Evolutionary conservation across 2,888 invertebrate species (phyloP).

Genomic region (Caenorhabditis parvicauda): DNA sequence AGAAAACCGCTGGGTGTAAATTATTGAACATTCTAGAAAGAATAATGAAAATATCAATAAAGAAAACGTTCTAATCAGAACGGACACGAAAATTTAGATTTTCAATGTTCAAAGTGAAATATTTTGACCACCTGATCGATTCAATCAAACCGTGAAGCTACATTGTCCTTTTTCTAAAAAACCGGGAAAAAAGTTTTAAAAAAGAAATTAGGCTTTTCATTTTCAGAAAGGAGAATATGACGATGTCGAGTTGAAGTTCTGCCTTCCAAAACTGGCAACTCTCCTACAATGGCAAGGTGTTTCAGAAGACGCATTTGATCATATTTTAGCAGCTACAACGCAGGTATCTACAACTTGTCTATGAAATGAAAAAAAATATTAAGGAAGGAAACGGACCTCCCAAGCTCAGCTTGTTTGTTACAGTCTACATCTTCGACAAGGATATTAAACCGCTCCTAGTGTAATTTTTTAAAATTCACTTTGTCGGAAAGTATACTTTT

Average conservation of each 20-base stretch:
- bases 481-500: neutral
- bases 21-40: no score
- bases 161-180: no score
- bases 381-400: constrained; percentile 38
- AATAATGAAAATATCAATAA: no score
- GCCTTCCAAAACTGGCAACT: constrained; percentile 53
- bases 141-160: no score
- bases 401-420: constrained; percentile 40
- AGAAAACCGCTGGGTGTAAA: no score
- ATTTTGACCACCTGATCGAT: no score
- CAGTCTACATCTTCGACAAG: constrained; percentile 56
- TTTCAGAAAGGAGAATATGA: constrained; percentile 53
- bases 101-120: neutral
- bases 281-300: constrained; percentile 43
- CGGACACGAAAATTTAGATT: neutral
- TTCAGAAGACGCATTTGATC: constrained; percentile 34
- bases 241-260: constrained; percentile 55
- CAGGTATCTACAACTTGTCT: constrained; percentile 6
- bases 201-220: neutral
- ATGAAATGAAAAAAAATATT: neutral
- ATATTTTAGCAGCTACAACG: constrained; percentile 37
- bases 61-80: no score
- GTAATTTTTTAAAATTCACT: constrained; percentile 8
- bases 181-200: neutral
- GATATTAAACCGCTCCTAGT: constrained; percentile 36